Conservation (phyloP, 2,888 invertebrate genomes). For the Chromoteleia sp. region DNA sequence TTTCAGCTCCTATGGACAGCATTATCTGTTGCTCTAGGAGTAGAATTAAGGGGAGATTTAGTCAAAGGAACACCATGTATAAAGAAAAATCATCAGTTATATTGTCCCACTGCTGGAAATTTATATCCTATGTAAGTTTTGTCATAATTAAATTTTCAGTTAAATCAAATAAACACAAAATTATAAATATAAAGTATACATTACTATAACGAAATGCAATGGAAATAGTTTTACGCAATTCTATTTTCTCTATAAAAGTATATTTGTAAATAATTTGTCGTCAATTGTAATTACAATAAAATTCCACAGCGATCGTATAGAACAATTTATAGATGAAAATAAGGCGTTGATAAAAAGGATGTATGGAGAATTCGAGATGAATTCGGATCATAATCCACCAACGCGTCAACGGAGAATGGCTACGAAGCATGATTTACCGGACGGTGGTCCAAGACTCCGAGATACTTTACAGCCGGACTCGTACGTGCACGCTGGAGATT, state of each 20-base stretch:
- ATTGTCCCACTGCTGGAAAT: constrained; percentile 96
- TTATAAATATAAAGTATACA: too few relatives aligned
- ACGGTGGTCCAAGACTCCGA: constrained; percentile 78
- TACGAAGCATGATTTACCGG: constrained; percentile 76
- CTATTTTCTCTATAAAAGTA: too few relatives aligned
- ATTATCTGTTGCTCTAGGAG: constrained; percentile 93
- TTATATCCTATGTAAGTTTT: constrained; percentile 94
- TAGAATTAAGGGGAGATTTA: constrained; percentile 94
- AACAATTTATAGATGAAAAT: constrained; percentile 96
- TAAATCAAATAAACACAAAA: too few relatives aligned
- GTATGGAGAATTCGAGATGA: constrained; percentile 95
- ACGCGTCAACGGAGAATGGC: constrained; percentile 75
- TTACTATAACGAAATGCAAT: too few relatives aligned
- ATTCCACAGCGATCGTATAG: constrained; percentile 92
- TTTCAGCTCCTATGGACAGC: constrained; percentile 95
- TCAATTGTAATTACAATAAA: not conserved
- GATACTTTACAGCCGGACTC: constrained; percentile 78
- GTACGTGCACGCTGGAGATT: constrained; percentile 84
- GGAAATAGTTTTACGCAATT: too few relatives aligned
- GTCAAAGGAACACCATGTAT: constrained; percentile 96
- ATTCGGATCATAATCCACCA: constrained; percentile 85
- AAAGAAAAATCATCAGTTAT: constrained; percentile 94
- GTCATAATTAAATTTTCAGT: not conserved
- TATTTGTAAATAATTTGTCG: too few relatives aligned
- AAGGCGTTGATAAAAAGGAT: constrained; percentile 96